Evolutionary conservation across 2,113 vertebrate species (phyloP).

Genomic region (Bambusicola thoracicus): DNA sequence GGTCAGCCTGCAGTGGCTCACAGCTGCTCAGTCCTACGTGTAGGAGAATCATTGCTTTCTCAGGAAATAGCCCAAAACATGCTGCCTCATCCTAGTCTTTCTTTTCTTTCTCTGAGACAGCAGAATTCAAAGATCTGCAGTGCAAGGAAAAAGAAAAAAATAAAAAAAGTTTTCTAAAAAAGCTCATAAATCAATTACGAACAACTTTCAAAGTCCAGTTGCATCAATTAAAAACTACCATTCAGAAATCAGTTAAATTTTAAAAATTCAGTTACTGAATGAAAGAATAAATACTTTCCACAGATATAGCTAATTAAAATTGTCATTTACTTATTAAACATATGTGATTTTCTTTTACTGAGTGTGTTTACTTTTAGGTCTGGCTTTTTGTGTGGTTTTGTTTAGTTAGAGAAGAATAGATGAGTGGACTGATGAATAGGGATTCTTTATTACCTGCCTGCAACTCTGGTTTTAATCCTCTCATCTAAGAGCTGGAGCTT

Average conservation of each 20-base stretch:
- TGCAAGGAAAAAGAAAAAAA: not conserved
- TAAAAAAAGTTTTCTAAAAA: no score
- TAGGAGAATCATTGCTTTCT: not conserved
- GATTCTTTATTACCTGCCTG: not conserved
- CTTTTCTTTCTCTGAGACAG: not conserved
- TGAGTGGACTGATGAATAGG: not conserved
- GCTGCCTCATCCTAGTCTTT: not conserved
- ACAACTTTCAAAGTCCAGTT: conserved; percentile 26
- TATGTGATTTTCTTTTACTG: not conserved
- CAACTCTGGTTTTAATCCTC: not conserved
- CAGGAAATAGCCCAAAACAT: not conserved
- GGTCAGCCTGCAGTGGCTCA: not conserved
- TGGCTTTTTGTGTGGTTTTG: not conserved
- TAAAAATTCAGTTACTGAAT: not conserved
- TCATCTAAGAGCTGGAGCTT: not conserved
- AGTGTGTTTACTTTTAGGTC: not conserved
- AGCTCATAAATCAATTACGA: conserved; percentile 45
- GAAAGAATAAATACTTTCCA: not conserved
- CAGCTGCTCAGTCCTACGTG: not conserved
- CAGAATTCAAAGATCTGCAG: not conserved
- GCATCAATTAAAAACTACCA: conserved; percentile 36
- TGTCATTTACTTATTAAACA: not conserved
- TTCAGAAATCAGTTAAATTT: conserved; percentile 1
- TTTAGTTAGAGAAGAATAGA: not conserved
- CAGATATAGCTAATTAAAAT: conserved; percentile 2